These are phyloP conservation scores for Germaria angustata DNA, from an alignment of 2,888 invertebrate species.

Conservation along the genomic window DNA sequence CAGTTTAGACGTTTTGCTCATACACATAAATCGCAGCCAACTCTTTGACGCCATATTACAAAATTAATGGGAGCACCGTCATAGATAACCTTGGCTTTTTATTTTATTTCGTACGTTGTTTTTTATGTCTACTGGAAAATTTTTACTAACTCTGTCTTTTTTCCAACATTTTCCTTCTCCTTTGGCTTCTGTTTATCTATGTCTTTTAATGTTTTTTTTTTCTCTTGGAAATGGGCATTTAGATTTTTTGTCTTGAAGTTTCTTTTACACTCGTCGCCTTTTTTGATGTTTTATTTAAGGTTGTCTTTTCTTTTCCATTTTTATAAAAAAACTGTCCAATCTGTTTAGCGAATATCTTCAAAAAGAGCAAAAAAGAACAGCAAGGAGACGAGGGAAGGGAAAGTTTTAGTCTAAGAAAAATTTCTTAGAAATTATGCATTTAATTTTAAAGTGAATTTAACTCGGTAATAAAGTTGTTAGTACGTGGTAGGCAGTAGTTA, in stretches of 20 bases:
- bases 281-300: conserved; percentile 7
- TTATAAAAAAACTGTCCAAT: conserved; percentile 47
- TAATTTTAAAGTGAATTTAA: conserved; percentile 44
- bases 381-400: neutral
- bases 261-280: neutral
- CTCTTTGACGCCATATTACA: conserved; percentile 66
- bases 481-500: conserved; percentile 22
- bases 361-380: neutral
- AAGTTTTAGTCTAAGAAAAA: neutral
- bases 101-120: conserved; percentile 33
- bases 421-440: conserved; percentile 42
- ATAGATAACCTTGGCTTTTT: conserved; percentile 58
- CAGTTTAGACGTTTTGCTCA: conserved; percentile 17
- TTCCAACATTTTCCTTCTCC: neutral
- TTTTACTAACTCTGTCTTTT: conserved; percentile 55
- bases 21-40: conserved; percentile 58
- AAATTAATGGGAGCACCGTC: conserved; percentile 62
- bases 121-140: conserved; percentile 48
- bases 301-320: neutral
- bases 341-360: conserved; percentile 24
- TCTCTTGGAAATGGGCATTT: conserved; percentile 30
- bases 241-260: conserved; percentile 8
- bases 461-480: conserved; percentile 18
- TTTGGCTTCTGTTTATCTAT: conserved; percentile 11
- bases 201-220: conserved; percentile 10